phyloP scores from a whole-genome alignment of 2,888 invertebrate species.

The Scaptomyza tumidula region DNA sequence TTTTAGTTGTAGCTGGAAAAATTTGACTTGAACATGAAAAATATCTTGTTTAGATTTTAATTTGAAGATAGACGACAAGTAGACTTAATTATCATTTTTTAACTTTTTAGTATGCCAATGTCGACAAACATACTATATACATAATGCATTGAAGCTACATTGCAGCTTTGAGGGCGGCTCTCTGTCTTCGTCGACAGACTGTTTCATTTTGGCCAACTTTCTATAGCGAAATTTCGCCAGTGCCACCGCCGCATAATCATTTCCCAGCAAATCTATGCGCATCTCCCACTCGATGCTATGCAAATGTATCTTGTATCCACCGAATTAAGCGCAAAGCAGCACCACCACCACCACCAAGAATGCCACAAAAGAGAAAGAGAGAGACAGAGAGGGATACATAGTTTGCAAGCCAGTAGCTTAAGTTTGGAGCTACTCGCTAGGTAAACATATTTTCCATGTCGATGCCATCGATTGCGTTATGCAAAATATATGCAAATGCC shows the following conservation, averaged over 20 bases:
- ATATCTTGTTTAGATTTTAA: slow-evolving; percentile 83
- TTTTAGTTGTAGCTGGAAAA: slow-evolving; percentile 80
- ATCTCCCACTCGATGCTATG: slow-evolving; percentile 75
- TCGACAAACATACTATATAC: slow-evolving; percentile 48
- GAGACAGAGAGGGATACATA: slow-evolving; percentile 12
- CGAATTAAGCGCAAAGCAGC: slow-evolving; percentile 62
- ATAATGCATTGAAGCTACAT: slow-evolving; percentile 62
- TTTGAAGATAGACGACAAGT: slow-evolving; percentile 82
- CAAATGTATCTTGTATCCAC: slow-evolving; percentile 61
- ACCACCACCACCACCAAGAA: slow-evolving; percentile 44
- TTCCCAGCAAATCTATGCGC: slow-evolving; percentile 80
- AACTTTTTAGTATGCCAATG: slow-evolving; percentile 41
- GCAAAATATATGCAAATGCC: slow-evolving; percentile 83
- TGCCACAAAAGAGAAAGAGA: slow-evolving; percentile 30
- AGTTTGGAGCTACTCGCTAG: slow-evolving; percentile 34
- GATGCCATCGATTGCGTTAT: slow-evolving; percentile 84
- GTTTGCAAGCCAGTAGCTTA: slow-evolving; percentile 47
- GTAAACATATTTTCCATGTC: slow-evolving; percentile 83
- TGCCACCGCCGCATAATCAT: slow-evolving; percentile 66
- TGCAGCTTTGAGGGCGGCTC: slow-evolving; percentile 62
- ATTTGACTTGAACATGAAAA: slow-evolving; percentile 78
- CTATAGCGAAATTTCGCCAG: slow-evolving; percentile 64
- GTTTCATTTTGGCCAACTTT: slow-evolving; percentile 72
- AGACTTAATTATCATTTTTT: slow-evolving; percentile 82
- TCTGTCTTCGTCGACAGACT: slow-evolving; percentile 24